Conservation (phyloP, 2,797 vertebrate genomes). For the Tenualosa ilisha region DNA sequence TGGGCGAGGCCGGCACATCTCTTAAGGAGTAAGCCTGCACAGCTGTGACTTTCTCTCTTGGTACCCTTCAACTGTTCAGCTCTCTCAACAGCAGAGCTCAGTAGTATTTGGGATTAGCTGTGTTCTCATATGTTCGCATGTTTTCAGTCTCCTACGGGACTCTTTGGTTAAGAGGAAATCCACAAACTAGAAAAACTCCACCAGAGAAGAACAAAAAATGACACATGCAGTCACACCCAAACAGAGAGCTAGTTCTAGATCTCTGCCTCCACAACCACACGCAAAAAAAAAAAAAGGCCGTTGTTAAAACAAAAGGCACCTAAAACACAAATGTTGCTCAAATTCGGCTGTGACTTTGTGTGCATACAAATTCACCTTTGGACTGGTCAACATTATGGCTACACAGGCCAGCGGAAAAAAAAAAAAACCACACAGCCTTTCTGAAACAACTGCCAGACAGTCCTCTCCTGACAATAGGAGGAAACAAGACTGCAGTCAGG, state of each 20-base stretch:
- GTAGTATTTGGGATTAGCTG: background rate
- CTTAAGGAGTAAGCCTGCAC: background rate
- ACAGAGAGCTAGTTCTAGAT: background rate
- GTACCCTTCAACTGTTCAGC: background rate
- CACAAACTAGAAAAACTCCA: background rate
- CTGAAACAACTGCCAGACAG: conserved; percentile 1
- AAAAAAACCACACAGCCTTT: background rate
- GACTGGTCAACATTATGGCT: background rate
- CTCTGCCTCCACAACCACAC: background rate
- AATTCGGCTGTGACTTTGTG: background rate
- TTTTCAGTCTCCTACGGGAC: background rate
- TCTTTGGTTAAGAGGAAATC: conserved; percentile 6
- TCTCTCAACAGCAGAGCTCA: background rate
- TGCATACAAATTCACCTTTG: background rate
- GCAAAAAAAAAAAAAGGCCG: background rate
- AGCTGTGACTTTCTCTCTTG: background rate
- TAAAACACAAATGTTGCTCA: background rate
- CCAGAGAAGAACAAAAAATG: background rate
- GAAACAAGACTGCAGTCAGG: background rate
- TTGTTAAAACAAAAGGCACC: background rate
- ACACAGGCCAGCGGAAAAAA: background rate
- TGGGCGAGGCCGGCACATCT: background rate
- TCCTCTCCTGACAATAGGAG: conserved; percentile 5
- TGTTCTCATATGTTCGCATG: too few relatives aligned
- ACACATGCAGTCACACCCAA: conserved; percentile 19